These are phyloP conservation scores for Glandiceps talaboti DNA, from an alignment of 53 echinoderm and acorn worm species.

Conservation along the genomic window DNA sequence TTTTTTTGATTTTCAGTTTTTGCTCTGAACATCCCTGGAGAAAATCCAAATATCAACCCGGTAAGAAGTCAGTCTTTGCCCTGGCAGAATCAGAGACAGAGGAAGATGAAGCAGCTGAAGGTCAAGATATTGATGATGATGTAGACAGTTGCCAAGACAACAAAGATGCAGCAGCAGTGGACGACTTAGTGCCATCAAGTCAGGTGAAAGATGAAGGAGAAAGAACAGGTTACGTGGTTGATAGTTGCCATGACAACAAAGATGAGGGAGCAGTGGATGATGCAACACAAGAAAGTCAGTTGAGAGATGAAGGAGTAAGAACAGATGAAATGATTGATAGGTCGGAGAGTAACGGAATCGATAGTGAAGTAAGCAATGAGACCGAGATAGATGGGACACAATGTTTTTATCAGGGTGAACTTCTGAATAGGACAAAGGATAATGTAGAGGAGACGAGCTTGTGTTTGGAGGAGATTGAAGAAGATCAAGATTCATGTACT, in stretches of 20 bases:
- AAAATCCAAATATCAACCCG: constrained; percentile 43
- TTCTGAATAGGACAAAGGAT: not conserved
- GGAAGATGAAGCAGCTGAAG: constrained; percentile 18
- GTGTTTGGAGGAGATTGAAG: not conserved
- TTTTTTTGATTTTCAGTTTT: constrained; percentile 24
- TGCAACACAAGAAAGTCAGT: not conserved
- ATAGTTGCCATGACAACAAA: constrained; percentile 6
- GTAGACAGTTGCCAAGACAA: not conserved
- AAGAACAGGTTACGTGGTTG: not conserved
- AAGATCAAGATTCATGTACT: not conserved
- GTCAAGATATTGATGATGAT: not conserved
- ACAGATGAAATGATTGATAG: not conserved
- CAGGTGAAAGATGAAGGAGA: not conserved
- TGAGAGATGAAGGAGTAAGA: not conserved
- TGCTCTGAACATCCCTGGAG: constrained; percentile 71
- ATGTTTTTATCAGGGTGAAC: constrained; percentile 1
- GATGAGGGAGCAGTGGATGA: not conserved
- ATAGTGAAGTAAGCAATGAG: not conserved
- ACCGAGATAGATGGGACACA: not conserved
- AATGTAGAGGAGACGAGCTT: not conserved
- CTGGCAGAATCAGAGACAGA: constrained; percentile 24
- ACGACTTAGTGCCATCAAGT: not conserved
- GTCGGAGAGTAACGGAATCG: not conserved
- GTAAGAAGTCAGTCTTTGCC: constrained; percentile 71
- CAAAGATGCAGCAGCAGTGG: not conserved